Conservation (phyloP, 2,113 vertebrate species). For the Seriola dumerili region DNA sequence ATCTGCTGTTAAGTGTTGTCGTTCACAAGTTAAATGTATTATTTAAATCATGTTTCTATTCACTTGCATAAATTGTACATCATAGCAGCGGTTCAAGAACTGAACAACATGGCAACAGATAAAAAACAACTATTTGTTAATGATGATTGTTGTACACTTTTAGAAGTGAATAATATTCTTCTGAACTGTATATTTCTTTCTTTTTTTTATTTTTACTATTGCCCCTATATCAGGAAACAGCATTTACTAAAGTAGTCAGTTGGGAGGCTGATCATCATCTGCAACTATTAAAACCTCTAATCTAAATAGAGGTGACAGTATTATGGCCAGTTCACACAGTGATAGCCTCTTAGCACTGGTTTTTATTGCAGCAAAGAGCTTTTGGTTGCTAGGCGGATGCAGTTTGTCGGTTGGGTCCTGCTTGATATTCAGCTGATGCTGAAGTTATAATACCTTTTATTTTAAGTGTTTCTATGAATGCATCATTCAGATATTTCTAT, state of each 20-base stretch:
- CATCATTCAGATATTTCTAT: neutral
- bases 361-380: constrained; percentile 69
- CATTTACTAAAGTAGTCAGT: constrained; percentile 43
- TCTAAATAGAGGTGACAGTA: constrained; percentile 63
- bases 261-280: constrained; percentile 51
- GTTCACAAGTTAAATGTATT: neutral
- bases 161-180: neutral
- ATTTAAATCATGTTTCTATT: neutral
- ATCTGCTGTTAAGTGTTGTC: neutral
- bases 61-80: neutral
- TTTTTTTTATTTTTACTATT: constrained; percentile 4
- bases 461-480: constrained; percentile 17
- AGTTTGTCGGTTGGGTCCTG: constrained; percentile 42
- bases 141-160: neutral
- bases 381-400: constrained; percentile 68
- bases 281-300: constrained; percentile 62
- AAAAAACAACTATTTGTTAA: constrained; percentile 2
- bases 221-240: constrained; percentile 49
- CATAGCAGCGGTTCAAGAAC: neutral
- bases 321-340: constrained; percentile 74
- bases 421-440: neutral
- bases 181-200: neutral
- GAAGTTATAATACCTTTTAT: constrained; percentile 7
- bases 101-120: neutral
- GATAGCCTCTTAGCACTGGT: constrained; percentile 45